A percentile compares a stretch with the other conserved stretches of the same genome.
These are phyloP conservation scores for Haemorhous mexicanus DNA, from an alignment of 2,113 vertebrate species.

Conservation along the genomic window DNA sequence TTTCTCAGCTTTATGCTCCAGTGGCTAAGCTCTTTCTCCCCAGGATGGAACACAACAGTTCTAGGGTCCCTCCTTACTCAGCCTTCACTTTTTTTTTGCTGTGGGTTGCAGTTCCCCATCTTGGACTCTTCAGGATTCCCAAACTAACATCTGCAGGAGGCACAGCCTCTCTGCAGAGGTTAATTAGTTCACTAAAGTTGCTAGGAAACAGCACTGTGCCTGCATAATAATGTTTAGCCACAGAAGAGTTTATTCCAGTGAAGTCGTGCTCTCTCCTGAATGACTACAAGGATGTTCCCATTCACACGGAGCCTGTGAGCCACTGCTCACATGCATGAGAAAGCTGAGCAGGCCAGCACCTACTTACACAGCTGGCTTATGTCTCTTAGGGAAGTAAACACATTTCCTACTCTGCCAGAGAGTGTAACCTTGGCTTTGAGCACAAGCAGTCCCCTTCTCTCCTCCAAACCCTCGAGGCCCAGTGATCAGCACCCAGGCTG, in stretches of 20 bases:
- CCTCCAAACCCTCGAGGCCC: not conserved
- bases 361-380: not conserved
- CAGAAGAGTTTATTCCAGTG: not conserved
- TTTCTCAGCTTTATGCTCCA: not conserved
- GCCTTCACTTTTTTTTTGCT: not conserved
- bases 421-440: not conserved
- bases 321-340: not conserved
- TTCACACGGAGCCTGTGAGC: not conserved
- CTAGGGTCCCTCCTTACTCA: not conserved
- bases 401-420: not conserved
- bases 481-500: not conserved
- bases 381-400: not conserved
- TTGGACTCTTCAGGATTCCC: not conserved
- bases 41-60: not conserved
- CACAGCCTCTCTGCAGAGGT: not conserved
- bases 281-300: not conserved
- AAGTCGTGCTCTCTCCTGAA: not conserved
- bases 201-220: constrained; percentile 26
- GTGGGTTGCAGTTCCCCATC: accelerated
- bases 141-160: not conserved
- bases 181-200: constrained; percentile 1
- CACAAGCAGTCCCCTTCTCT: not conserved
- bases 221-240: not conserved
- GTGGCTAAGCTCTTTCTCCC: not conserved
- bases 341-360: not conserved